A percentile compares a stretch with the other conserved stretches of the same genome.
Conservation (phyloP, 2,797 vertebrate species). For the Sebastes goodei region DNA sequence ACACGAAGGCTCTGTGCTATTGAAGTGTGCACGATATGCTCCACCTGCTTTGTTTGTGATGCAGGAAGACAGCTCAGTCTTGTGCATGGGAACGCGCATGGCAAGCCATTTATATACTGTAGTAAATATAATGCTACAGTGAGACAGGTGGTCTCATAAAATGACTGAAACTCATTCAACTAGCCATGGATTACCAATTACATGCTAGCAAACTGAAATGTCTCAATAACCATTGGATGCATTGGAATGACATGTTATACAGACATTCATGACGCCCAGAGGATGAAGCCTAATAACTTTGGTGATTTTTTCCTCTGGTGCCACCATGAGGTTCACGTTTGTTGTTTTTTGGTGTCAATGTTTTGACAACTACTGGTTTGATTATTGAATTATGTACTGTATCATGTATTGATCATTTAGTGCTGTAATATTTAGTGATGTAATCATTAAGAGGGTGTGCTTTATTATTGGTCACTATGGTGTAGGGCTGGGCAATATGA, state of each 20-base stretch:
- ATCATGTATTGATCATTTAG: background rate
- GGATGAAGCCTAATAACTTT: background rate
- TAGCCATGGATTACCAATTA: background rate
- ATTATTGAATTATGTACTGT: background rate
- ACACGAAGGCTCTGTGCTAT: background rate
- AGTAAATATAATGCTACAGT: background rate
- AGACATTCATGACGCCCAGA: background rate
- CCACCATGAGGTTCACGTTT: background rate
- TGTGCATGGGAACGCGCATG: background rate
- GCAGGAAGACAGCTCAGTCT: background rate
- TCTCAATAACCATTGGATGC: background rate
- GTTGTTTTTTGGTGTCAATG: background rate
- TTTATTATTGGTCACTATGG: background rate
- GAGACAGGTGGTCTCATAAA: background rate
- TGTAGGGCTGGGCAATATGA: background rate
- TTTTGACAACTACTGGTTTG: background rate
- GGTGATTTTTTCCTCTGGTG: background rate
- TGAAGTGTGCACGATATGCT: background rate
- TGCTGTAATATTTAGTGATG: background rate
- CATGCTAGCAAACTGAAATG: background rate
- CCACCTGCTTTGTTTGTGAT: background rate
- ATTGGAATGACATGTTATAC: background rate
- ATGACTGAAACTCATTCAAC: background rate
- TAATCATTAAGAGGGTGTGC: background rate
- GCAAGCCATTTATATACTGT: background rate